Conservation (phyloP, 1,140 invertebrate genomes). For the Megalopta genalis region DNA sequence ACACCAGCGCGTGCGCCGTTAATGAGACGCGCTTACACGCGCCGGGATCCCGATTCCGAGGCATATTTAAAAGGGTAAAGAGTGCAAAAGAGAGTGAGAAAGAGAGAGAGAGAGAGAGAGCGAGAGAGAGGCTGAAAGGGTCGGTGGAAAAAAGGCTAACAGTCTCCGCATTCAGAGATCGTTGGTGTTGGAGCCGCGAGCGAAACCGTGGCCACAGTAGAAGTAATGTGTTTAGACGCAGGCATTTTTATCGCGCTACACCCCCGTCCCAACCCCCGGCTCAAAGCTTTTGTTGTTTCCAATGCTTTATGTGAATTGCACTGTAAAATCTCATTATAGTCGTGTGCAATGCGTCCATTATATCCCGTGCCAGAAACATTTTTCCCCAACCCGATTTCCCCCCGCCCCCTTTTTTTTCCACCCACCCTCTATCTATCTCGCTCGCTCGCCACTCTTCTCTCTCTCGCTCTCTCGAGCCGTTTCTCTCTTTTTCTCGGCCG, state of each 20-base stretch:
- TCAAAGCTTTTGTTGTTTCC: conserved; percentile 74
- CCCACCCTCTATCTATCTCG: neutral
- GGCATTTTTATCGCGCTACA: conserved; percentile 75
- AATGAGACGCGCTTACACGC: conserved; percentile 27
- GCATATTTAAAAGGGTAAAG: conserved; percentile 22
- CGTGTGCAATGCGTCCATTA: conserved; percentile 75
- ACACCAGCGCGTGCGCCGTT: conserved; percentile 8
- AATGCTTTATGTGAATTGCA: conserved; percentile 79
- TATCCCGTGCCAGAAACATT: conserved; percentile 77
- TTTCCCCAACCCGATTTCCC: conserved; percentile 58
- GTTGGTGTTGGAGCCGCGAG: conserved; percentile 28
- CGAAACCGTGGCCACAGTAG: conserved; percentile 54
- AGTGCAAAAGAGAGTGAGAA: too few relatives aligned
- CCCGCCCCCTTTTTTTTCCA: conserved; percentile 8
- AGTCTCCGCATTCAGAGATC: neutral
- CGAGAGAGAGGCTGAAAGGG: conserved; percentile 29
- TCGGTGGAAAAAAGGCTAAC: conserved; percentile 23
- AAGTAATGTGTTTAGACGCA: conserved; percentile 78
- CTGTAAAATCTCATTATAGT: conserved; percentile 79
- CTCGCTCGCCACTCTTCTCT: conserved; percentile 10
- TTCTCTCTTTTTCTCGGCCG: neutral
- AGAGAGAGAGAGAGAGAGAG: too few relatives aligned
- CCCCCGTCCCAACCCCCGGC: conserved; percentile 45
- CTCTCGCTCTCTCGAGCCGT: conserved; percentile 18
- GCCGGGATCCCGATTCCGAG: conserved; percentile 17